These are phyloP conservation scores for Pipa parva DNA, from an alignment of 2,113 vertebrate genomes.

Conservation along the genomic window DNA sequence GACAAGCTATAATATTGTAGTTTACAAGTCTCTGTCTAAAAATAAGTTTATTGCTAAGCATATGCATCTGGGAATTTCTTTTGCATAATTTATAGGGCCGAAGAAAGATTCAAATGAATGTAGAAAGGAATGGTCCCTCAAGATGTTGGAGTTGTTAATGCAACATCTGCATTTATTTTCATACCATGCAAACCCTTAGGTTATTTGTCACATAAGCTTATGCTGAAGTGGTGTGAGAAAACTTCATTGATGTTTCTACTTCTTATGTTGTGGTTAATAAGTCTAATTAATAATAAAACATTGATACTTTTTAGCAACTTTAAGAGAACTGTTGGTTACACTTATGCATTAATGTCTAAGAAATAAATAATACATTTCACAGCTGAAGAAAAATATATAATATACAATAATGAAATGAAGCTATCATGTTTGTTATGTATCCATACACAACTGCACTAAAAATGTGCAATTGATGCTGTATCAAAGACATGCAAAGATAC, in stretches of 20 bases:
- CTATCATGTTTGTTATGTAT: too few species aligned
- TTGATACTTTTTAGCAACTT: neutral
- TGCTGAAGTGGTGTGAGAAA: neutral
- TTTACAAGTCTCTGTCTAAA: slow-evolving; percentile 11
- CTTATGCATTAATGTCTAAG: too few species aligned
- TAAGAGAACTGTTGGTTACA: neutral
- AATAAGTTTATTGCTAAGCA: slow-evolving; percentile 26
- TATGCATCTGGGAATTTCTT: slow-evolving; percentile 10
- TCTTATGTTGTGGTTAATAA: slow-evolving; percentile 7
- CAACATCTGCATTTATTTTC: slow-evolving; percentile 34
- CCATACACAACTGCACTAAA: too few species aligned
- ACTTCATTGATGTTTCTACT: neutral
- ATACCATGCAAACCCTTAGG: slow-evolving; percentile 13
- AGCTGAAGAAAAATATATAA: too few species aligned
- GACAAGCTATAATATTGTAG: slow-evolving; percentile 12
- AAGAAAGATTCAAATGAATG: slow-evolving; percentile 15
- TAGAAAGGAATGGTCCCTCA: slow-evolving; percentile 21
- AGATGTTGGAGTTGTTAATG: slow-evolving; percentile 24
- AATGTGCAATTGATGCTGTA: too few species aligned
- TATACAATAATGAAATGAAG: too few species aligned
- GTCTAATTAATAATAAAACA: slow-evolving; percentile 9
- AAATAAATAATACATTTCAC: too few species aligned
- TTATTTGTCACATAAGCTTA: slow-evolving; percentile 24
- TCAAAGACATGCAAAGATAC: too few species aligned
- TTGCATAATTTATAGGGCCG: slow-evolving; percentile 32